Base-by-base conservation (phyloP, 2,797 vertebrate species). In the Hephaestus fuliginosus region DNA sequence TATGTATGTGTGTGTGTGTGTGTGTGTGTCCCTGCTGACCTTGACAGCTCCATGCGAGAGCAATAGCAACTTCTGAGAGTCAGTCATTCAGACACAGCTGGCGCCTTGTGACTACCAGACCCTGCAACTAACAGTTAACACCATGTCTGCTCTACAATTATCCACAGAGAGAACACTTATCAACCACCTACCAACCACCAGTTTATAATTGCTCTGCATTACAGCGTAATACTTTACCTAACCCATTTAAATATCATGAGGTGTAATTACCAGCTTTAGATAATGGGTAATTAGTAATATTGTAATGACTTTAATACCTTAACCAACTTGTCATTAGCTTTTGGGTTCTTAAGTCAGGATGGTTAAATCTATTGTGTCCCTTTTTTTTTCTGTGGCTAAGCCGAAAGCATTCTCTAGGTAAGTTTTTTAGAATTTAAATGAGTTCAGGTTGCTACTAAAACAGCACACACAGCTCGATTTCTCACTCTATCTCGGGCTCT, bases 31-130 rank as follows among this genome's bases (percentile, higher is more conserved):
- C 78, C 77, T 52, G 55, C 87, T 91, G 95, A 96, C 95, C 95
- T 96, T 96, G 94, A 95, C 90, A 92, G 89, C 92, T 88, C 88
- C 83, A 85, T 89, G 91, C 83, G 64, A 67, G 68, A 83, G 70
- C 83, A 82, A 78, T 85, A 91, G 85, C 87, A 83, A 87, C 88
- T 88, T 90, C 75, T 52, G 17, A 89, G 85, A 88, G 77, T 88
- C 90, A 87, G 78, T 87, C 87, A 91, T 84, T 91, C 88, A 88
- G 80, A 85, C 88, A 65, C 89, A 88, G 91, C 87, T 91, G 82
- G 86, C 75, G 68, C 84, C 88, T 91, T 67, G 49, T 89, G 84
- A 88, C 83, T 68, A 81, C 86, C 73, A 82, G 68, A 81, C 66
- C 87, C 81, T 75, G 74, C 83, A 82, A 75, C 84, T 80, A 85